Conservation (phyloP, 2,113 vertebrate genomes). For the Podocnemis expansa region DNA sequence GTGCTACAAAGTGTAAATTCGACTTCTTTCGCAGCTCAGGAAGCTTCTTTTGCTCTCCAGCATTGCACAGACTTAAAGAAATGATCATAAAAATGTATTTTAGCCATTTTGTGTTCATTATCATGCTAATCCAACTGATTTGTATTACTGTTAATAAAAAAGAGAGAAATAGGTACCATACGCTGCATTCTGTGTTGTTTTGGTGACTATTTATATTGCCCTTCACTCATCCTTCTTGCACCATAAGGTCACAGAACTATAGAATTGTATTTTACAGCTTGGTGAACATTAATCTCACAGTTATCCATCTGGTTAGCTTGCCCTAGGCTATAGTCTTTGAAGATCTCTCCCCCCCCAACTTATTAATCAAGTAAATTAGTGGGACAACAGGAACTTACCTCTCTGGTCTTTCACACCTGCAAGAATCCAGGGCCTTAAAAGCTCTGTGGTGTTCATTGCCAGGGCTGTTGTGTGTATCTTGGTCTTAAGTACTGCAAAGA, state of each 20-base stretch:
- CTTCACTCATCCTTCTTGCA: neutral
- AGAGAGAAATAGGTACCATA: slow-evolving; percentile 33
- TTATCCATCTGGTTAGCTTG: neutral
- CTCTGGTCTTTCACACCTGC: neutral
- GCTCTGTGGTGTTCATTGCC: neutral
- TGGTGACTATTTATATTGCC: neutral
- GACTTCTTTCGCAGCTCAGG: slow-evolving; percentile 5
- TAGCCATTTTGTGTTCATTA: slow-evolving; percentile 40
- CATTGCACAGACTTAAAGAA: slow-evolving; percentile 46
- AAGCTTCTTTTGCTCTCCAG: slow-evolving; percentile 56
- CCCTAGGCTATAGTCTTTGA: neutral
- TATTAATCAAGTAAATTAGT: neutral
- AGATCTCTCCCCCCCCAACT: neutral
- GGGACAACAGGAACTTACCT: neutral
- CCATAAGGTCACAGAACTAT: neutral
- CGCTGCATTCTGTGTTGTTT: slow-evolving; percentile 44
- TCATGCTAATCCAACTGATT: slow-evolving; percentile 63
- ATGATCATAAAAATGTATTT: slow-evolving; percentile 28
- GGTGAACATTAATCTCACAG: neutral
- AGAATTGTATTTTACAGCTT: neutral
- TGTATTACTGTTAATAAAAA: slow-evolving; percentile 62
- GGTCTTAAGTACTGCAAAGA: neutral
- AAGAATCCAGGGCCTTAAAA: neutral
- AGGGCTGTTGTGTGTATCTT: neutral
- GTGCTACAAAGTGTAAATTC: slow-evolving; percentile 36